A percentile compares a stretch with the other conserved stretches of the same genome.
phyloP scores from a whole-genome alignment of 2,797 vertebrate species.

The Spheniscus humboldti region DNA sequence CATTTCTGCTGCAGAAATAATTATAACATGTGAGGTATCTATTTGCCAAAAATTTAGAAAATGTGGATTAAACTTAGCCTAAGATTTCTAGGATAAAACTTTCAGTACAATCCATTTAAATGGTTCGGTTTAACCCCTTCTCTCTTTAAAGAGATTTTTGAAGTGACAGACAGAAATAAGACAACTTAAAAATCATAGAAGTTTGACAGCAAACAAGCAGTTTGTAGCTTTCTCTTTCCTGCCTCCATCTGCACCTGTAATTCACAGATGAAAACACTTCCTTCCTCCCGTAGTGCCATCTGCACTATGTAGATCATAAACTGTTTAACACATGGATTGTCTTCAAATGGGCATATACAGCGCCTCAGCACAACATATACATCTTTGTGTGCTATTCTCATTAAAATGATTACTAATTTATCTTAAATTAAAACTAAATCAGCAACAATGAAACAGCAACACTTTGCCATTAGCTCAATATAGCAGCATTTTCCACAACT shows the following conservation, averaged over 20 bases:
- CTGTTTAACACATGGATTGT: neutral
- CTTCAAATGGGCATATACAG: neutral
- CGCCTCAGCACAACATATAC: neutral
- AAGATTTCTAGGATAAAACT: neutral
- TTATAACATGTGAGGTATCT: fast-evolving
- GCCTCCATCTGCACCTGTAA: neutral
- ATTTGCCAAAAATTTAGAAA: neutral
- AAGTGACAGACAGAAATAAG: neutral
- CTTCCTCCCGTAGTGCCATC: neutral
- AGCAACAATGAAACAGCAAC: neutral
- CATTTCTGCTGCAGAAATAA: neutral
- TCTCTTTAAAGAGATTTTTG: neutral
- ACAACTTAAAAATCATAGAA: neutral
- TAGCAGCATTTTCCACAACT: neutral
- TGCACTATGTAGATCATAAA: neutral
- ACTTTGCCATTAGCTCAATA: neutral
- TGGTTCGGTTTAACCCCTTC: neutral
- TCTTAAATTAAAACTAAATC: neutral
- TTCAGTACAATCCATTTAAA: neutral
- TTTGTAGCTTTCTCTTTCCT: neutral
- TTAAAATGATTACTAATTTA: neutral
- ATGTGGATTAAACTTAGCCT: neutral
- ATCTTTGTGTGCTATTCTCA: neutral
- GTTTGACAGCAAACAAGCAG: neutral
- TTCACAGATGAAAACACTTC: neutral